Base-by-base conservation (phyloP, 2,888 invertebrate genomes). In the Thereva nobilitata region DNA sequence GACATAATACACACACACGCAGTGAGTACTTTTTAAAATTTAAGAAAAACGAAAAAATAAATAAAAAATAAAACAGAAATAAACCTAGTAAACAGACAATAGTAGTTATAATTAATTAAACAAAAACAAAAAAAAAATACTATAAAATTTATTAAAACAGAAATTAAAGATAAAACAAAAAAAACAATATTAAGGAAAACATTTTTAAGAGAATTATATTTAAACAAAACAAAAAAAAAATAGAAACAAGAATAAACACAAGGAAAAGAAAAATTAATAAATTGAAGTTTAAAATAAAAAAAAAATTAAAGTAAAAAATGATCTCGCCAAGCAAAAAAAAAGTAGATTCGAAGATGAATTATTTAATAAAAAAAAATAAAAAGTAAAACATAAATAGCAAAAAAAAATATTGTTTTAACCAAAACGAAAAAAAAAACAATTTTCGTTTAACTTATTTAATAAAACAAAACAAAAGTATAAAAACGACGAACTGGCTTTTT, bases 51-150 rank as follows among this genome's bases (percentile, higher is more conserved):
- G 7, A 34, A 52, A 9, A 53, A 42, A 50, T 42, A 56, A 56
- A 44, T 7, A 42, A 42, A 37, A 45, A 7, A 47, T 38, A 47
- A 35, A 45, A 10, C 10, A 37, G 7, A 8, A n/a, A 53, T 5
- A 9, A 53, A 23, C 23, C 23, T 7, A 37, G 37, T 53, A 53
- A 53, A 45, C 54, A 64, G 64, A 64, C 64, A 64, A 64, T 64
- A 64, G 37, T 64, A 64, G 64, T n/a, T 64, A 34, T 64, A 61
- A 44, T 23, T 23, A 23, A 23, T 56, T 44, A 35, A 49, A 63
- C 41, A 40, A 10, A 63, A 41, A 23, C 8, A 44, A 10, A 23
- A 56, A 6, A 52, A 52, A 52, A 7, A 7, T 12, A 55, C 9
- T 38, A 37, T 37, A 40, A 4, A 55, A 10, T 44, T 37, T 10